Evolutionary conservation across 1,140 invertebrate species (phyloP), one percentile per base, ranked within the genome.

Genomic region (Vollenhovia emeryi): DNA sequence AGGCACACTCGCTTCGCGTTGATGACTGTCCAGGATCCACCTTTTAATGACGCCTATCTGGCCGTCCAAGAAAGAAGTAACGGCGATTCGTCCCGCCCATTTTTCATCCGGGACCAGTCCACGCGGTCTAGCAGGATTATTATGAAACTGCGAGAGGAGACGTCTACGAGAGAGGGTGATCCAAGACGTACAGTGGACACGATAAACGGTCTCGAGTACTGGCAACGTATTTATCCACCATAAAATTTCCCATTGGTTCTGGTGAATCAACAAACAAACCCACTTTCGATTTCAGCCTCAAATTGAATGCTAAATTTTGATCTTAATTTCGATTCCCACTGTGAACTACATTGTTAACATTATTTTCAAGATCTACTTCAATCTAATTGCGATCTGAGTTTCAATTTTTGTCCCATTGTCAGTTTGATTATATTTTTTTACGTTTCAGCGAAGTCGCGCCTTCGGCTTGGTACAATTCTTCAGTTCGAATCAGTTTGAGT

Each of bases 91-190:
- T 86, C 74, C 83, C 62, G 86, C 43, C 30, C 40, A 89, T 89
- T 89, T 89, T 89, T 89, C 85, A 89, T 87, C 68, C 59, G 55
- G 52, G 85, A 89, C 88, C 85, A 89, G 88, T 89, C 79, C 66
- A 55, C 79, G 68, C 52, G 73, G 74, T 75, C 85, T 75, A 66
- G 85, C 79, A 69, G 50, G 87, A 89, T 89, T 89, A 89, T 89
- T 89, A 89, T 86, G 68, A 84, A 84, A 84, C 66, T 74, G 52
- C 60, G 55, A 55, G 48, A 55, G 27, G 60, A 52, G 43, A 60
- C 6, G n/a, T 79, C 30, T 68, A 79, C 8, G 52, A 64, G 66
- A 55, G 55, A 87, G 87, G 69, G 52, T 75, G 57, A 66, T 45
- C 43, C 55, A 55, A 80, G 62, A 62, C 30, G 75, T 82, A 89